A percentile compares a stretch with the other conserved stretches of the same genome.
phyloP scores from a whole-genome alignment of 2,797 vertebrate genomes.

The Menidia menidia region DNA sequence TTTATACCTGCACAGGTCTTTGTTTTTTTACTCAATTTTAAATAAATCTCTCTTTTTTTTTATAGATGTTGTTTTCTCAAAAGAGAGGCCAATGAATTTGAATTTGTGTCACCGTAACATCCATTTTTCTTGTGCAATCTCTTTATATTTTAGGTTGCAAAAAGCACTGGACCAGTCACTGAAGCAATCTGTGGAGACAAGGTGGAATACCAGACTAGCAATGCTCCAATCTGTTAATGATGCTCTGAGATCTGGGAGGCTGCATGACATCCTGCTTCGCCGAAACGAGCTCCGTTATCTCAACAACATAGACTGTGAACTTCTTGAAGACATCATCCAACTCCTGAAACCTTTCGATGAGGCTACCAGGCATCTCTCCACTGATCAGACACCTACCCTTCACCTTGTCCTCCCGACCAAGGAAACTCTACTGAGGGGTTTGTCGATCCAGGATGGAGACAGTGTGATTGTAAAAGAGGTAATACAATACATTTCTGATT shows the following conservation, averaged over 20 bases:
- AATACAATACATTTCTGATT: background rate
- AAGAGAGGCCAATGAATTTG: too few relatives aligned
- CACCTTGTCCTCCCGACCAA: background rate
- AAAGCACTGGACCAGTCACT: too few relatives aligned
- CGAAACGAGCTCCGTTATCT: background rate
- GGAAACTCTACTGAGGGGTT: background rate
- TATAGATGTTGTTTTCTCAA: too few relatives aligned
- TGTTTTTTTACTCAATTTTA: too few relatives aligned
- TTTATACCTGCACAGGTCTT: too few relatives aligned
- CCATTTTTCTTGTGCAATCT: too few relatives aligned
- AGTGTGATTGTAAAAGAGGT: constrained; percentile 4
- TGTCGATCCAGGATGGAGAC: background rate
- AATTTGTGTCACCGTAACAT: too few relatives aligned
- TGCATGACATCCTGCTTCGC: background rate
- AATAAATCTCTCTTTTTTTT: too few relatives aligned
- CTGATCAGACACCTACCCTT: background rate
- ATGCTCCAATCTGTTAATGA: background rate
- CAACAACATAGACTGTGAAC: background rate
- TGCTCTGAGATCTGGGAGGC: background rate
- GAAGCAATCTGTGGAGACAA: too few relatives aligned
- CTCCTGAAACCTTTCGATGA: constrained; percentile 4
- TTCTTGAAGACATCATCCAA: background rate
- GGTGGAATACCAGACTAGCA: too few relatives aligned
- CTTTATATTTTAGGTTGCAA: too few relatives aligned
- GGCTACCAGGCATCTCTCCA: constrained; percentile 1